Evolutionary conservation across 1,140 invertebrate genomes (phyloP), one percentile per base, ranked within the genome.

Genomic region (Drosophila sulfurigaster): DNA sequence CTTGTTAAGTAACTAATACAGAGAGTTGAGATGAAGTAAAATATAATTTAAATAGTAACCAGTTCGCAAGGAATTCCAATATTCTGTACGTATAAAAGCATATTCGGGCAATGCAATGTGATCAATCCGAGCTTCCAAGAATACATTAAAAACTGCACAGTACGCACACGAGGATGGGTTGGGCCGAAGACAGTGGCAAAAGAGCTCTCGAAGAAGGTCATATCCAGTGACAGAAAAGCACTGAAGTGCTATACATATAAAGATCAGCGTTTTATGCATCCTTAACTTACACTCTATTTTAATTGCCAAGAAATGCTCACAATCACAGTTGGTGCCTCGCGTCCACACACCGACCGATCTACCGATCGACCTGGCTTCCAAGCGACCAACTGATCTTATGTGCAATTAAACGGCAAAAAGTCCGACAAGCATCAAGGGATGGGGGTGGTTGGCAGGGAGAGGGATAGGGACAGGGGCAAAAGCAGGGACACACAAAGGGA

Each of bases 241-340:
- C 10, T 56, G 49, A 38, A 71, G 54, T 58, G 73, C 46, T 59
- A 63, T 41, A 56, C 41, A 54, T 81, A 91, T 91, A 91, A 91
- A 91, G 82, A 91, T 79, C 80, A 77, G 73, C 75, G 74, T 91
- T 91, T 91, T 91, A 87, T 87, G 88, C 81, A 82, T 89, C 86
- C 87, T 89, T 90, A 90, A 90, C 86, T 90, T 89, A 90, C 88
- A 91, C 87, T 88, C 83, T 87, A 91, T 91, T 91, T 91, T 91
- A 91, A 91, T 91, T 91, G 88, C 88, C 81, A 80, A 78, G 63
- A 71, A 71, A 83, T 83, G 72, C 78, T 54, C 62, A 66, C 78
- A 72, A 65, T 54, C 71, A 48, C 66, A 68, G 49, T 81, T 64
- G 69, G 70, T 79, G 63, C 71, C 63, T 38, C 56, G 63, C 28